Percentiles rank a stretch among this genome's conserved stretches.
Evolutionary conservation across 2,113 vertebrate genomes (phyloP).

Genomic region (Platichthys stellatus): DNA sequence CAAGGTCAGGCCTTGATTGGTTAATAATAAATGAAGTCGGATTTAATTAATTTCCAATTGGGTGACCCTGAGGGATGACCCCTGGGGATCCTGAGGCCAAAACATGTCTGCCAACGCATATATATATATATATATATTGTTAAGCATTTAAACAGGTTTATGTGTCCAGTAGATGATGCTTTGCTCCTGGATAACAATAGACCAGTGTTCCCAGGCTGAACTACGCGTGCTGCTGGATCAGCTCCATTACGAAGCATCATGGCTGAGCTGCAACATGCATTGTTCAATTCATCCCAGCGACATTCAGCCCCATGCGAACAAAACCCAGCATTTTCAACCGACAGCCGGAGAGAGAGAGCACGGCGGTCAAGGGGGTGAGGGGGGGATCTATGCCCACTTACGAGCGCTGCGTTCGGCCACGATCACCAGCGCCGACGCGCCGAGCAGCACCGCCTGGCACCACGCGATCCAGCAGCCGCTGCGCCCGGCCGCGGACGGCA

Average conservation of each 20-base stretch:
- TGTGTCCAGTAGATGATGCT: background rate
- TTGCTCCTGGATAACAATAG: background rate
- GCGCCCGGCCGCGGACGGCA: conserved; percentile 73
- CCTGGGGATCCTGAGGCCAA: background rate
- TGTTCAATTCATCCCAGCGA: conserved; percentile 12
- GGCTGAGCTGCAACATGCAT: conserved; percentile 21
- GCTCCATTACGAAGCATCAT: conserved; percentile 27
- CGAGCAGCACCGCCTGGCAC: conserved; percentile 82
- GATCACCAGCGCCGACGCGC: conserved; percentile 80
- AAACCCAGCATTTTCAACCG: background rate
- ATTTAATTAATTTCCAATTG: background rate
- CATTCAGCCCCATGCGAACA: background rate
- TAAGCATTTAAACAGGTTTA: no score
- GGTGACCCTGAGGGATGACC: conserved; percentile 26
- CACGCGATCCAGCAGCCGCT: conserved; percentile 80
- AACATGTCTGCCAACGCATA: background rate
- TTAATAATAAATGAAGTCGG: background rate
- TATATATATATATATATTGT: no score
- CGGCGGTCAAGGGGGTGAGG: no score
- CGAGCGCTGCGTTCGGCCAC: conserved; percentile 81
- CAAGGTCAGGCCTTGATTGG: background rate
- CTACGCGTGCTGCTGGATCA: background rate
- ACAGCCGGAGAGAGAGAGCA: background rate
- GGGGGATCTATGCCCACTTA: conserved; percentile 72
- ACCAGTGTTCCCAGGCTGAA: background rate